These are phyloP conservation scores for Atherinosoma microstoma DNA, from an alignment of 2,797 vertebrate genomes.

Conservation along the genomic window DNA sequence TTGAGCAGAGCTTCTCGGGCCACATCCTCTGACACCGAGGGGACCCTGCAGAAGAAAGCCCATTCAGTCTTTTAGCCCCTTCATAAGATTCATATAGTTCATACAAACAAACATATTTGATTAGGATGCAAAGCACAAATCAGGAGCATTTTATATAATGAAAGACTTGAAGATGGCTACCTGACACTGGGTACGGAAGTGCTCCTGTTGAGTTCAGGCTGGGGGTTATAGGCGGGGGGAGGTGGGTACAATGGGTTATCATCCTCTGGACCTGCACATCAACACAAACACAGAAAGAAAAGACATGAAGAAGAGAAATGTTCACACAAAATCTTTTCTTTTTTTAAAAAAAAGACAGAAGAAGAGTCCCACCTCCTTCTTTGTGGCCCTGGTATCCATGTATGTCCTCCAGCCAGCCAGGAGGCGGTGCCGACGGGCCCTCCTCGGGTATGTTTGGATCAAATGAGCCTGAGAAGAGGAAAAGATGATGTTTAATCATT, in stretches of 20 bases:
- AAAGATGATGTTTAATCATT: neutral
- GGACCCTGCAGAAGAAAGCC: conserved; percentile 67
- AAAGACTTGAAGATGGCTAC: conserved; percentile 42
- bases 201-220: conserved; percentile 76
- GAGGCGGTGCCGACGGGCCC: conserved; percentile 66
- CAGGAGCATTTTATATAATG: neutral
- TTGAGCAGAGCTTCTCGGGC: conserved; percentile 86
- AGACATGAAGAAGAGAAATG: neutral
- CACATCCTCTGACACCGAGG: conserved; percentile 82
- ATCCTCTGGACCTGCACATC: conserved; percentile 20
- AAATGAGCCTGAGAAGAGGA: conserved; percentile 56
- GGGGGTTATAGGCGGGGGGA: conserved; percentile 73
- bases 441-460: conserved; percentile 82
- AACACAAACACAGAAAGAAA: conserved; percentile 18
- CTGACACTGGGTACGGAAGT: conserved; percentile 78
- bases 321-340: neutral
- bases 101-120: neutral
- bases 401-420: conserved; percentile 78
- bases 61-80: neutral
- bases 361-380: conserved; percentile 56
- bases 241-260: conserved; percentile 72
- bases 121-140: neutral
- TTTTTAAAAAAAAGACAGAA: neutral
- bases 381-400: conserved; percentile 63
- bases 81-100: neutral